Percentiles rank a stretch among this genome's conserved stretches.
phyloP scores from a whole-genome alignment of 2,113 vertebrate species.

The Pardalotus punctatus region DNA sequence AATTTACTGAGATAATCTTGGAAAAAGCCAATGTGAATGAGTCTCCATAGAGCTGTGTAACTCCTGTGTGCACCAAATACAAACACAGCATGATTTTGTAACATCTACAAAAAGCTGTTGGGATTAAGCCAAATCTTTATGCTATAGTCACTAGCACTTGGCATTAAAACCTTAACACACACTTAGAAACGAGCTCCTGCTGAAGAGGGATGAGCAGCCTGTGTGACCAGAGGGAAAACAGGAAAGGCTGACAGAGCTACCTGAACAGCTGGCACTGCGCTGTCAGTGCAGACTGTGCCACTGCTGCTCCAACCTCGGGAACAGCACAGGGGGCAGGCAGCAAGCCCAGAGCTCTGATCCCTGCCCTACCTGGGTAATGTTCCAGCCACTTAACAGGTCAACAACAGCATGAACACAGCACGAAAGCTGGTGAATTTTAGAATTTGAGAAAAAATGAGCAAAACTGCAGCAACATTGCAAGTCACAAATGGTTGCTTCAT shows the following conservation, averaged over 20 bases:
- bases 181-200: not conserved
- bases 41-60: accelerated
- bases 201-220: not conserved
- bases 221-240: accelerated
- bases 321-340: accelerated
- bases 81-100: not conserved
- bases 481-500: not conserved
- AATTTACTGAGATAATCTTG: not conserved
- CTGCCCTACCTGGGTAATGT: accelerated
- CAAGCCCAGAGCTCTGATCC: not conserved
- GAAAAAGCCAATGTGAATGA: not conserved
- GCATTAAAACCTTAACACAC: not conserved
- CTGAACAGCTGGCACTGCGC: not conserved
- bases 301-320: not conserved
- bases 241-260: accelerated
- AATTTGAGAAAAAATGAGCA: not conserved
- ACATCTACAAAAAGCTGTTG: not conserved
- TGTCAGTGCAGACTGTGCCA: not conserved
- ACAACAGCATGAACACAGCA: not conserved
- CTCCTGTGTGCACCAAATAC: accelerated
- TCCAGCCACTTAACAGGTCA: not conserved
- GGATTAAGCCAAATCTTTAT: not conserved
- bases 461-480: not conserved
- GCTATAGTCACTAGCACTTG: not conserved
- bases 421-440: not conserved